A percentile compares a stretch with the other conserved stretches of the same genome.
phyloP scores from a whole-genome alignment of 2,797 vertebrate genomes.

The Sphaeramia orbicularis region DNA sequence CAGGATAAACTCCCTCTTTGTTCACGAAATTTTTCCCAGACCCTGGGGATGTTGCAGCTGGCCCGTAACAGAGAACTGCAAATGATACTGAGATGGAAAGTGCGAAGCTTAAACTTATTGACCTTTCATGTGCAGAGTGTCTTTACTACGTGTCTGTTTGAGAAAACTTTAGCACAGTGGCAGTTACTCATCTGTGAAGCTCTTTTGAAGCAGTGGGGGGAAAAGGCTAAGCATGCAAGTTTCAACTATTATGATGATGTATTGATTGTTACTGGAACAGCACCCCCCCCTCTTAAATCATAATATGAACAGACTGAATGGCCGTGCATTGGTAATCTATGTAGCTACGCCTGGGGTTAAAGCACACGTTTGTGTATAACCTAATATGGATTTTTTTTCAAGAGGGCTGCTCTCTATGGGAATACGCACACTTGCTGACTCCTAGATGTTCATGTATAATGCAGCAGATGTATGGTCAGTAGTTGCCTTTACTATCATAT shows the following conservation, averaged over 20 bases:
- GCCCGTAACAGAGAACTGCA: neutral
- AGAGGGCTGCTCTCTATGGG: conserved; percentile 17
- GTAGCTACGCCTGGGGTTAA: conserved; percentile 32
- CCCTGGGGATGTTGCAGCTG: conserved; percentile 4
- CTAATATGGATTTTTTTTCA: conserved; percentile 59
- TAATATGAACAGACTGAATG: conserved; percentile 49
- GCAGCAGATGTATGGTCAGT: conserved; percentile 48
- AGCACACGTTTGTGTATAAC: conserved; percentile 45
- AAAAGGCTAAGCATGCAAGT: conserved; percentile 45
- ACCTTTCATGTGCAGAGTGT: conserved; percentile 15
- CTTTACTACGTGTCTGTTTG: conserved; percentile 3
- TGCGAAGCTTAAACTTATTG: conserved; percentile 9
- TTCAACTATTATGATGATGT: conserved; percentile 59
- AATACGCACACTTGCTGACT: conserved; percentile 29
- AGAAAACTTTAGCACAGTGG: conserved; percentile 18
- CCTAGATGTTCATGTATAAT: conserved; percentile 64
- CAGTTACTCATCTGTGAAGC: conserved; percentile 15
- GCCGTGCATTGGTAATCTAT: conserved; percentile 55
- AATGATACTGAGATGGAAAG: neutral
- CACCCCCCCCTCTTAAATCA: conserved; percentile 21
- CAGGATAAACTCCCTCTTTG: neutral
- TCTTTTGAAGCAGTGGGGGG: conserved; percentile 3
- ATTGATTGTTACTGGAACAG: conserved; percentile 60
- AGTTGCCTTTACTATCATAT: conserved; percentile 53
- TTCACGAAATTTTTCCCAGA: conserved; percentile 11